phyloP scores from a whole-genome alignment of 2,888 invertebrate genomes.

The Pteria penguin region DNA sequence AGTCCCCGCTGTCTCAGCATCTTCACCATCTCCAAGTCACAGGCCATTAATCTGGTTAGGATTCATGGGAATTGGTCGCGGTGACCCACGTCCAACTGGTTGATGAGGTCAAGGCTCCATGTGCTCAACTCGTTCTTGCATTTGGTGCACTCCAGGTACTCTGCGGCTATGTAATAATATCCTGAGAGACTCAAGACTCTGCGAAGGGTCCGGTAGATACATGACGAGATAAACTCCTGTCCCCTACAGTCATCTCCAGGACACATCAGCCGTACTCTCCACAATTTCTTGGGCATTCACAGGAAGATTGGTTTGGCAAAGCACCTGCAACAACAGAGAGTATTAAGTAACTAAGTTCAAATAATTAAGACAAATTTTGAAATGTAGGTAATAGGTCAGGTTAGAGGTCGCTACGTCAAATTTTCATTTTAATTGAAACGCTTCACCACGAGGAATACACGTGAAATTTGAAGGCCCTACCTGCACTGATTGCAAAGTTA shows the following conservation, averaged over 20 bases:
- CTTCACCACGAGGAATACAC: too few relatives aligned
- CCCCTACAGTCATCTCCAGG: not conserved
- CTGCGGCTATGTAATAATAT: slow-evolving; percentile 9
- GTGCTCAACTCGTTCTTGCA: slow-evolving; percentile 22
- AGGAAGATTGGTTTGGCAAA: slow-evolving; percentile 26
- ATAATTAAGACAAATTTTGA: too few relatives aligned
- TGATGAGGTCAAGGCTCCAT: slow-evolving; percentile 1
- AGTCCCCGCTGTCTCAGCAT: slow-evolving; percentile 28
- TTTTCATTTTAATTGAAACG: too few relatives aligned
- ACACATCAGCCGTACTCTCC: slow-evolving; percentile 27
- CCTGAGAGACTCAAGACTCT: slow-evolving; percentile 46
- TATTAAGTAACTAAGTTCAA: too few relatives aligned
- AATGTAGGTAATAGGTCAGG: too few relatives aligned
- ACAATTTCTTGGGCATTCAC: slow-evolving; percentile 42
- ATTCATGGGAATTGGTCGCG: slow-evolving; percentile 13
- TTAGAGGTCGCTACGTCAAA: too few relatives aligned
- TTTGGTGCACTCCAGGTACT: slow-evolving; percentile 13
- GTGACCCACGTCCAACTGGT: slow-evolving; percentile 27
- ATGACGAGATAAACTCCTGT: slow-evolving; percentile 34
- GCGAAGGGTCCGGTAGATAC: slow-evolving; percentile 38
- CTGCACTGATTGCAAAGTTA: too few relatives aligned
- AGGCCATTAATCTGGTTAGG: slow-evolving; percentile 19
- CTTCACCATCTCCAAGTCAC: slow-evolving; percentile 23
- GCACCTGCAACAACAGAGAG: too few relatives aligned
- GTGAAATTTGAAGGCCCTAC: too few relatives aligned